These are phyloP conservation scores for Patella caerulea DNA, from an alignment of 2,888 invertebrate genomes.

Conservation along the genomic window DNA sequence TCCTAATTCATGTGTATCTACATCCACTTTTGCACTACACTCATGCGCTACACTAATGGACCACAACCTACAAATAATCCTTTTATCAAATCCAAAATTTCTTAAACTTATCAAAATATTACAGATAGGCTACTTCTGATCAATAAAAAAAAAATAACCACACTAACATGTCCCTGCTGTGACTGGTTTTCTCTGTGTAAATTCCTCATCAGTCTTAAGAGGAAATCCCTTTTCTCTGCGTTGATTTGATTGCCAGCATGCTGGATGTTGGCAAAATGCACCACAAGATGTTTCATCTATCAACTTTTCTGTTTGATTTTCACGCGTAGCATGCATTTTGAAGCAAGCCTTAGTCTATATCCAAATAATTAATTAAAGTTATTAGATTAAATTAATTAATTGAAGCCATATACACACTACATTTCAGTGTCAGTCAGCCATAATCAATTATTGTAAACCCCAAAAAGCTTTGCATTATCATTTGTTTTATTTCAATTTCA, in stretches of 20 bases:
- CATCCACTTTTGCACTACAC: too few relatives aligned
- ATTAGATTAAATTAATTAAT: too few relatives aligned
- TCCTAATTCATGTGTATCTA: too few relatives aligned
- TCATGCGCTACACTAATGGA: too few relatives aligned
- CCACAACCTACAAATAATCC: too few relatives aligned
- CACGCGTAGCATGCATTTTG: neutral
- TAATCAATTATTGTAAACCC: neutral
- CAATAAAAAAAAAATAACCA: neutral
- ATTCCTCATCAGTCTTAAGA: constrained; percentile 8
- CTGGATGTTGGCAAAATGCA: constrained; percentile 63
- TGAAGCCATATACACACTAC: neutral
- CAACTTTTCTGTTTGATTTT: too few relatives aligned
- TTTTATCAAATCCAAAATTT: too few relatives aligned
- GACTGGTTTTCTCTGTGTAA: constrained; percentile 42
- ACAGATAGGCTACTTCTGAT: neutral
- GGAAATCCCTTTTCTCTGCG: constrained; percentile 54
- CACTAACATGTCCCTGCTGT: neutral
- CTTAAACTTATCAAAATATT: neutral
- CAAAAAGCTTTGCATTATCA: too few relatives aligned
- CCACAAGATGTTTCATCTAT: constrained; percentile 60
- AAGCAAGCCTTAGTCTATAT: constrained; percentile 15
- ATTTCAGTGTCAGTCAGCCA: neutral
- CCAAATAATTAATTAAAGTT: too few relatives aligned
- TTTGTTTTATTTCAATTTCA: too few relatives aligned
- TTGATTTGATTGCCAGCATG: constrained; percentile 61